Evolutionary conservation across 1,140 invertebrate genomes (phyloP), one percentile per base, ranked within the genome.

Genomic region (Psix sp.): DNA sequence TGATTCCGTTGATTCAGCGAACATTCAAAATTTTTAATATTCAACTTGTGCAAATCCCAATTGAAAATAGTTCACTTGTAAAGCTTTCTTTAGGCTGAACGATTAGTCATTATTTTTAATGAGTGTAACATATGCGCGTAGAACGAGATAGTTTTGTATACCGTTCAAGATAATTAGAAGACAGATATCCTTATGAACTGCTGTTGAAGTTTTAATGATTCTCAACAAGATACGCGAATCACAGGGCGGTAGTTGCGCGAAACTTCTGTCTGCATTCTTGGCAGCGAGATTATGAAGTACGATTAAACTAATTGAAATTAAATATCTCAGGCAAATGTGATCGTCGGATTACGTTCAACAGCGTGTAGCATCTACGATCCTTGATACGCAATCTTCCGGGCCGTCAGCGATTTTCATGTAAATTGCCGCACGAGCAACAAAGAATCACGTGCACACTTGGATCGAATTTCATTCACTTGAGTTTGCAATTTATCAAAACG

Each of bases 271-370:
- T 9, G 49, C 26, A 57, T 51, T 68, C 56, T 67, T 40, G 35
- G 16, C n/a, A 40, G 31, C 20, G 13, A 52, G 59, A 68, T 68
- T 74, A 65, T 46, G 52, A 74, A 68, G 52, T 59, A 51, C 65
- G 51, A 65, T 74, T 74, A 68, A 63, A 67, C 57, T 68, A 74
- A 74, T 74, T 74, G 63, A 74, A 68, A 65, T 68, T 57, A 68
- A 68, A 68, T 49, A 65, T 68, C 48, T 42, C 51, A 13, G 6
- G 38, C 38, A 68, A 63, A 74, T 68, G 36, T 52, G 65, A 74
- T 68, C 38, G 35, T 65, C 11, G 39, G 51, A 68, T 70, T 70
- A 60, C 52, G 33, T 40, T 65, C 60, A 75, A 65, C 63, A 26
- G 36, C n/a, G 21, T 49, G 46, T 48, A 57, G 38, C 39, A 59